Evolutionary conservation across 2,797 vertebrate species (phyloP), one percentile per base, ranked within the genome.

Genomic region (Ptychadena robeensis): DNA sequence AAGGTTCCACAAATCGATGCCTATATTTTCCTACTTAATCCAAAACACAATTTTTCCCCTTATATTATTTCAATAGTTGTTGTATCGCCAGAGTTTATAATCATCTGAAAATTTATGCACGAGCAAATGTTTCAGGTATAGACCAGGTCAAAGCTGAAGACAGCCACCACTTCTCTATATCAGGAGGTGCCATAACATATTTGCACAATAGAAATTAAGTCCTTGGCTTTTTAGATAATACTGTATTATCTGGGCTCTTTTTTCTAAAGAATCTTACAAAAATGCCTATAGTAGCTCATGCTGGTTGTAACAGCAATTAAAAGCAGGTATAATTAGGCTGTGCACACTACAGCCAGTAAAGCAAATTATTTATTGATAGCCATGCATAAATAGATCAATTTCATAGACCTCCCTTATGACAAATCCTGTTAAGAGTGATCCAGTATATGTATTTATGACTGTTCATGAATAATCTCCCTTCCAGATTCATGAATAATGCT

Each of bases 311-410:
- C 22, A 64, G 76, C 82, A 84, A 84, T 84, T 84, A 84, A 74
- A 79, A 68, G 25, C 44, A 74, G 69, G 76, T 73, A 80, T 84
- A 79, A 79, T 79, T 79, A 84, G 82, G 66, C 30, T 35, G 28
- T 79, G 75, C 40, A 64, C 48, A 83, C 76, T 69, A 84, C 68
- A 74, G 79, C 63, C 75, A 84, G 76, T 78, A 79, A 79, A 84
- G 78, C 69, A 73, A 84, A 74, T 84, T 79, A 84, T 79, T 84
- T 80, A 84, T 84, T 84, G 68, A 73, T 79, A 74, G 37, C 63
- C 76, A 73, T 68, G 75, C 76, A 84, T 79, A 73, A 83, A 83
- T 66, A 83, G 82, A 83, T 68, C 75, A 61, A 79, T 79, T 83
- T 83, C 75, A 73, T 57, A 78, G 81, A 72, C 81, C 67, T 82